phyloP scores from a whole-genome alignment of 2,797 vertebrate species.

The Sebastes nivosus region DNA sequence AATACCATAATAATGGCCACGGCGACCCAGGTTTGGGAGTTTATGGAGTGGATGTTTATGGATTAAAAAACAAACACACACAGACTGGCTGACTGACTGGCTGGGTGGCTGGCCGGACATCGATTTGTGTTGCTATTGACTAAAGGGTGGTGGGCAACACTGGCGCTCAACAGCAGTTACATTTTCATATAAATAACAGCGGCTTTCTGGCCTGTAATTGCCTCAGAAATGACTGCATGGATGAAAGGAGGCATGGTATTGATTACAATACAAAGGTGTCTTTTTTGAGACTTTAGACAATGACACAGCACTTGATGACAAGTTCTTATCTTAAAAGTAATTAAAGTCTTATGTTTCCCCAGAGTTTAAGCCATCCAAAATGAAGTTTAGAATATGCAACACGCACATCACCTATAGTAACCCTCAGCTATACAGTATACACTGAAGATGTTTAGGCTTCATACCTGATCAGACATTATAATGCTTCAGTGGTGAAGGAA shows the following conservation, averaged over 20 bases:
- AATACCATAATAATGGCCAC: conserved; percentile 58
- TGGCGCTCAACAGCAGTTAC: conserved; percentile 68
- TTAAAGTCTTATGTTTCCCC: background rate
- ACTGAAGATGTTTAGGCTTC: conserved; percentile 3
- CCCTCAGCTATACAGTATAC: background rate
- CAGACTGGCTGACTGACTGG: conserved; percentile 54
- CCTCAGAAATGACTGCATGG: conserved; percentile 53
- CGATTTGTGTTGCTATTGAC: conserved; percentile 69
- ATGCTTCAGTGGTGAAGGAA: conserved; percentile 34
- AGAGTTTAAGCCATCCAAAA: background rate
- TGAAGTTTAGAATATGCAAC: background rate
- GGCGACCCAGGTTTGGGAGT: conserved; percentile 50
- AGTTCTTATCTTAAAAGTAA: background rate
- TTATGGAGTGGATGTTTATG: conserved; percentile 74
- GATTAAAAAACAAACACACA: conserved; percentile 71
- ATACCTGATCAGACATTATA: conserved; percentile 38
- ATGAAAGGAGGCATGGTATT: conserved; percentile 27
- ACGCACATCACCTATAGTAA: background rate
- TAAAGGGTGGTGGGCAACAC: conserved; percentile 43
- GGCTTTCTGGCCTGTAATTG: conserved; percentile 69
- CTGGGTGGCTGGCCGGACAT: conserved; percentile 43
- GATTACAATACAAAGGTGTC: conserved; percentile 21
- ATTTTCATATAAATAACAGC: conserved; percentile 79
- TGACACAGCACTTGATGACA: conserved; percentile 1
- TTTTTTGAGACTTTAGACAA: conserved; percentile 13